These are phyloP conservation scores for Rhegmatorhina hoffmannsi DNA, from an alignment of 2,113 vertebrate genomes.

Conservation along the genomic window DNA sequence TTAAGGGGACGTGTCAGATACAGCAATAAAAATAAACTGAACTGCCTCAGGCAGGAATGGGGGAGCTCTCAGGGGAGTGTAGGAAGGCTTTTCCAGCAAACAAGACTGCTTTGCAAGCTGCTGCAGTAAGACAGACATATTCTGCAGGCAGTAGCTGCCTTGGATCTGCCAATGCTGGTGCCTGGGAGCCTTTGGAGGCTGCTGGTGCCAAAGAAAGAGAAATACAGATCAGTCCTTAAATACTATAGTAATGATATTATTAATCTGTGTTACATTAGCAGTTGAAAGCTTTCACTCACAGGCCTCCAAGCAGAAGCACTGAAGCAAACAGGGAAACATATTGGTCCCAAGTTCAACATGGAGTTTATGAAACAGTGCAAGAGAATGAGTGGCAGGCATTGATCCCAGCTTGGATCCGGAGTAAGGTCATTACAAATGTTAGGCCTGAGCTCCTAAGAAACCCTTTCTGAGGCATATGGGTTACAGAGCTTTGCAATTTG, in stretches of 20 bases:
- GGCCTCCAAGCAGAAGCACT: neutral
- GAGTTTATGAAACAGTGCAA: neutral
- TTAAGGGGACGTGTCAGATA: constrained; percentile 50
- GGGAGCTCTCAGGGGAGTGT: constrained; percentile 23
- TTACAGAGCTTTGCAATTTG: neutral
- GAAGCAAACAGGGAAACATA: neutral
- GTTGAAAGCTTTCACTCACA: neutral
- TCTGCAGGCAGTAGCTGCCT: neutral
- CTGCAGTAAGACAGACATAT: constrained; percentile 17
- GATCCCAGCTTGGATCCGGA: neutral
- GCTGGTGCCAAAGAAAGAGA: neutral
- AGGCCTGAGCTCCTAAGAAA: neutral
- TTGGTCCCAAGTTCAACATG: neutral
- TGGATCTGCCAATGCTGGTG: neutral
- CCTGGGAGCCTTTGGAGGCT: neutral
- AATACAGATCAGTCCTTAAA: neutral
- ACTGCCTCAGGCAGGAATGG: constrained; percentile 32
- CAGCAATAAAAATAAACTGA: constrained; percentile 57
- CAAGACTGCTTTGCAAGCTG: neutral
- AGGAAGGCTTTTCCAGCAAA: constrained; percentile 37
- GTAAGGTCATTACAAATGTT: neutral
- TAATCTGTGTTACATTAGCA: neutral
- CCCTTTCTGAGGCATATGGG: neutral
- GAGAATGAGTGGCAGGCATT: neutral
- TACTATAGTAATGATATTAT: neutral